Evolutionary conservation across 2,797 vertebrate species (phyloP), one percentile per base, ranked within the genome.

Genomic region (Spea hammondii): DNA sequence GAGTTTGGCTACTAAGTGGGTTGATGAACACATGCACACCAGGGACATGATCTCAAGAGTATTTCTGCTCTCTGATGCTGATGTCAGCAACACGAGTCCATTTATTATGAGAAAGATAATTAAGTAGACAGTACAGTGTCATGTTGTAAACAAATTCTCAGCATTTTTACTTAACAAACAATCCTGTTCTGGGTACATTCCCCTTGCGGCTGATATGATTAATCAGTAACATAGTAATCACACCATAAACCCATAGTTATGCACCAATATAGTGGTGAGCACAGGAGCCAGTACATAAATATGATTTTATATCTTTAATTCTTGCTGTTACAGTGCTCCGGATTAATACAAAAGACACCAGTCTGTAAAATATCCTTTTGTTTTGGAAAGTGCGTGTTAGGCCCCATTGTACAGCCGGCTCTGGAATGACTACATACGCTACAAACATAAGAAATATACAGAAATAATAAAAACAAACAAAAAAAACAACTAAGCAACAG

Each of bases 101-200:
- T 47, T 46, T 68, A 72, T 62, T 66, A 48, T 65, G 45, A 60
- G 17, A 44, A 53, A 8, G 10, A 65, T 49, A 77, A 70, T 77
- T 77, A 77, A 62, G 12, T 49, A 70, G 7, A 76, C 54, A 46
- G 13, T 44, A 59, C 46, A 17, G 17, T 12, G 47, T 54, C 47
- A 55, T 70, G 64, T 14, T 65, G 10, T 54, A 71, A 48, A 65
- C 10, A 10, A 65, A 72, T 60, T 47, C 67, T 51, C 32, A 62
- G 44, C 48, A 45, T 55, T 65, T 62, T 70, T 64, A 17, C 12
- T 12, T 69, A 50, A 69, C 44, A 65, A 74, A 79, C 32, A 68
- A 67, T 54, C 13, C 10, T 59, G 6, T 54, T 8, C 9, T 32
- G 11, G 45, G 10, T 45, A 71, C 13, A 80, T 53, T 57, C 47